These are phyloP conservation scores for Tromatobia lineatoria DNA, from an alignment of 2,888 invertebrate species.

Conservation along the genomic window DNA sequence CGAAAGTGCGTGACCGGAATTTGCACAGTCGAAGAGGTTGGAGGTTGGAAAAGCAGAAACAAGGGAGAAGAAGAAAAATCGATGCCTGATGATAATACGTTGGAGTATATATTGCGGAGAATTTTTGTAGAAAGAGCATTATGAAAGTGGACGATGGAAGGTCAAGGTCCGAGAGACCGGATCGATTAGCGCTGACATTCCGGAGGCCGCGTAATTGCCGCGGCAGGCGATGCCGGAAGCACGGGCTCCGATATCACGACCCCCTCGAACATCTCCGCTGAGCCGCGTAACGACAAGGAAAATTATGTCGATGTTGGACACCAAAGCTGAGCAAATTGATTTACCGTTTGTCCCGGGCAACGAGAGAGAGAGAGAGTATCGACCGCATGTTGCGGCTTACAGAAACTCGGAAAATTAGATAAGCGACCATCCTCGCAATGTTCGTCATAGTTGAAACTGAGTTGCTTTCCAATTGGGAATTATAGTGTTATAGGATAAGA, in stretches of 20 bases:
- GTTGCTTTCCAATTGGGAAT: neutral
- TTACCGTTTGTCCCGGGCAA: constrained; percentile 47
- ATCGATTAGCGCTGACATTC: constrained; percentile 55
- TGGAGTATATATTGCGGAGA: neutral
- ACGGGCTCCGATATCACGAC: constrained; percentile 17
- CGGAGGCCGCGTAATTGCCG: constrained; percentile 54
- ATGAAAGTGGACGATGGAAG: constrained; percentile 41
- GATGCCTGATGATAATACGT: neutral
- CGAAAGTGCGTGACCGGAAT: constrained; percentile 1
- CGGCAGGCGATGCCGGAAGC: constrained; percentile 34
- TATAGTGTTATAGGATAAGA: neutral
- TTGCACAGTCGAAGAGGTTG: neutral
- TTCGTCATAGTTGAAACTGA: constrained; percentile 16
- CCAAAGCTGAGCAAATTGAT: constrained; percentile 57
- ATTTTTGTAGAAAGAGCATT: neutral
- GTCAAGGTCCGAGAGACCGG: constrained; percentile 56
- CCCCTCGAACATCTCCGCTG: constrained; percentile 3
- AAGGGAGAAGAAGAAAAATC: constrained; percentile 2
- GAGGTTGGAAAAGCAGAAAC: neutral
- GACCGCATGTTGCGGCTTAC: neutral
- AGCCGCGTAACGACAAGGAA: constrained; percentile 41
- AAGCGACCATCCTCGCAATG: constrained; percentile 12
- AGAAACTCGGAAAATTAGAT: constrained; percentile 25
- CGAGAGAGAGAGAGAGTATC: neutral
- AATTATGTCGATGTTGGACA: constrained; percentile 54